These are phyloP conservation scores for Columbina picui DNA, from an alignment of 2,113 vertebrate species.

Conservation along the genomic window DNA sequence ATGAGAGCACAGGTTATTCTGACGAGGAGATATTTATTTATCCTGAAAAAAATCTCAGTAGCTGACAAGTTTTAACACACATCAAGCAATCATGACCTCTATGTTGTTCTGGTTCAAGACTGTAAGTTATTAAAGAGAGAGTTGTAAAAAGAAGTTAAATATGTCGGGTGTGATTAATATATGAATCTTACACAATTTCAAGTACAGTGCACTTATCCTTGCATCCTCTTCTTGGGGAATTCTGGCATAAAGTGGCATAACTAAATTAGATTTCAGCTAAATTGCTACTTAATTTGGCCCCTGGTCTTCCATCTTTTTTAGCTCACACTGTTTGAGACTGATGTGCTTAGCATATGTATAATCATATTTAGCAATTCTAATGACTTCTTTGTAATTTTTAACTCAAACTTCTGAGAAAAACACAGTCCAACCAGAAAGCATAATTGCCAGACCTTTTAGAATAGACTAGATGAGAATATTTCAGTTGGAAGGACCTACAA, in stretches of 20 bases:
- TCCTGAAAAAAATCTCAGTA: neutral
- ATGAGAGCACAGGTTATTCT: neutral
- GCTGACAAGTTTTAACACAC: neutral
- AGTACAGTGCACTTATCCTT: neutral
- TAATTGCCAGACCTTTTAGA: neutral
- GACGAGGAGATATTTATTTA: neutral
- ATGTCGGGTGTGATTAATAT: neutral
- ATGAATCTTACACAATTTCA: neutral
- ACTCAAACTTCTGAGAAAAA: neutral
- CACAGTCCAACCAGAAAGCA: neutral
- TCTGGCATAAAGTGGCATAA: neutral
- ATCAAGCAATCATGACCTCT: neutral
- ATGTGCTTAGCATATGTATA: neutral
- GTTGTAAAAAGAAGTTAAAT: neutral
- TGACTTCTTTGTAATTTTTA: neutral
- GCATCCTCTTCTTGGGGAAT: neutral
- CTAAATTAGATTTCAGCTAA: neutral
- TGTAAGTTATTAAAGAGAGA: neutral
- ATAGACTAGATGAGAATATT: neutral
- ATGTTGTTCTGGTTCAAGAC: neutral
- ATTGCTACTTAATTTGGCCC: neutral
- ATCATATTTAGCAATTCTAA: neutral
- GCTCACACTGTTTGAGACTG: neutral
- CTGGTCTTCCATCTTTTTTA: neutral
- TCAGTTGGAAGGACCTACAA: neutral